Evolutionary conservation across 1,140 invertebrate species (phyloP).

Genomic region (Diachasma alloeum): DNA sequence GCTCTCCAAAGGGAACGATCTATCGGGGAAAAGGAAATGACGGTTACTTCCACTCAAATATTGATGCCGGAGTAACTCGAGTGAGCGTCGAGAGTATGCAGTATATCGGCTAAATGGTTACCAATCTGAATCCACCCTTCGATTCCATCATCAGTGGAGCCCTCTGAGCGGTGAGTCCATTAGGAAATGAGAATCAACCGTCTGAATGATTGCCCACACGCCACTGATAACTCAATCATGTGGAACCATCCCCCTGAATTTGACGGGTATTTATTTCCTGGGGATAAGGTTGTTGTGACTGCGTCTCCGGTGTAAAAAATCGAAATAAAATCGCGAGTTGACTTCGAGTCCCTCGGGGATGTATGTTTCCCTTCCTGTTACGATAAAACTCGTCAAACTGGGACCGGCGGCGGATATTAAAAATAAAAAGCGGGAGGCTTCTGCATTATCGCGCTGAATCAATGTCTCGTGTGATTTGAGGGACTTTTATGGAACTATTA

Average conservation of each 20-base stretch:
- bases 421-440: neutral
- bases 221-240: constrained; percentile 9
- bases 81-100: too few relatives aligned
- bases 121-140: constrained; percentile 24
- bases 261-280: neutral
- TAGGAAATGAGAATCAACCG: constrained; percentile 28
- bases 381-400: constrained; percentile 22
- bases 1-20: too few relatives aligned
- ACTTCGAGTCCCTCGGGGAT: neutral
- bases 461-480: too few relatives aligned
- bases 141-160: constrained; percentile 16
- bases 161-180: constrained; percentile 1
- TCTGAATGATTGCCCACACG: constrained; percentile 4
- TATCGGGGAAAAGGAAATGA: too few relatives aligned
- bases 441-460: neutral
- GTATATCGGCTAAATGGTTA: constrained; percentile 24
- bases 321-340: too few relatives aligned
- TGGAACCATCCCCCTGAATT: neutral
- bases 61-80: too few relatives aligned
- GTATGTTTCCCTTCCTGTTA: neutral
- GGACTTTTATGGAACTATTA: too few relatives aligned
- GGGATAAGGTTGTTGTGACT: neutral
- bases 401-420: neutral
- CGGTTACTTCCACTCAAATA: too few relatives aligned
- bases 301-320: too few relatives aligned